Base-by-base conservation (phyloP, 2,113 vertebrate genomes). In the Phalacrocorax brasilianus region DNA sequence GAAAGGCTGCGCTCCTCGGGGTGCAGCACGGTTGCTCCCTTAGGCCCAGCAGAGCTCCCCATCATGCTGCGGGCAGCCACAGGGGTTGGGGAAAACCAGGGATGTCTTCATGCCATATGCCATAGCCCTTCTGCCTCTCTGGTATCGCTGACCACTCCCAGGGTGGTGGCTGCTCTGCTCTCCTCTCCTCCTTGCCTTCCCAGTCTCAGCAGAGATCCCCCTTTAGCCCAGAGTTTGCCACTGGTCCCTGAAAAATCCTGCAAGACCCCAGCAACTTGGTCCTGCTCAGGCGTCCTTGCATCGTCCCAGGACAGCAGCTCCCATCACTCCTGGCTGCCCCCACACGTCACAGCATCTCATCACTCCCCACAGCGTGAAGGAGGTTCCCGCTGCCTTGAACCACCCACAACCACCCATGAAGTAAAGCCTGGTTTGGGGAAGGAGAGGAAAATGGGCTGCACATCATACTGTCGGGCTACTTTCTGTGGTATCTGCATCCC, bases 401-500 rank as follows among this genome's bases (percentile, higher is more conserved):
- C 38, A 49, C 66, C 19, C 68, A 30, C 33, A 42, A 0, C 21
- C 47, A 30, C 45, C 33, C 50, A 5, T 2, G 33, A 16, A 30
- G 59, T 21, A 40, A 59, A 88, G 35, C 42, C 9, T 28, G 74
- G 23, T 24, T 30, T 23, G 42, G 32, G 44, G 26, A 78, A 28
- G 15, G 52, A 52, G 56, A 78, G 27, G 45, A n/a, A 38, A 56
- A 40, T 1, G 32, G 18, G 8, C 67, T 58, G 30, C 35, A 4
- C 1, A 1, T 18, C 1, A 0, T 1, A 1, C 16, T 0, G 0
- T 5, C 2, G 4, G 6, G 45, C 50, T 56, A 45, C 68, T 66
- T 28, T 63, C 14, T 49, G 33, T 50, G n/a, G 30, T 12, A 5
- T 6, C 49, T 56, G 27, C 68, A 32, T 35, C 50, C 44, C 45